Base-by-base conservation (phyloP, 2,888 invertebrate species). In the Cerceris rybyensis region DNA sequence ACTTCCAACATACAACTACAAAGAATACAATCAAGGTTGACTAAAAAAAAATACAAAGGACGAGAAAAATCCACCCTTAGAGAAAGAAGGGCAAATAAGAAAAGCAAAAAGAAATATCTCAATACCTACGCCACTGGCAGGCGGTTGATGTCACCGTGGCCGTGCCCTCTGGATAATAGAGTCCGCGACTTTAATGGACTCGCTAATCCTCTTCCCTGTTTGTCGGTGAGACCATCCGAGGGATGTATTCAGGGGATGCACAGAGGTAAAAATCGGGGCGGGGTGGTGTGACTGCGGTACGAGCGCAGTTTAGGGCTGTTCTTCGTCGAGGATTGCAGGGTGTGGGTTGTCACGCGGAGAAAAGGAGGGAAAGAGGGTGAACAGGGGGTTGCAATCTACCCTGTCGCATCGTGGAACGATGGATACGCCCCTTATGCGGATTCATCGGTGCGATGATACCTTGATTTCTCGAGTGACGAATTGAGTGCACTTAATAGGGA, bases 151-250 rank as follows among this genome's bases (percentile, higher is more conserved):
- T 92, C 92, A 91, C 89, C 88, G 88, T 90, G 87, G 87, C 84
- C 83, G 86, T 88, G 89, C 89, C 89, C 91, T 86, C 83, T 83
- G 90, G 90, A 92, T 92, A 92, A 92, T 92, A 92, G 92, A 92
- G 92, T 91, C 91, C 92, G 92, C 92, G 92, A 92, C 92, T 92
- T 92, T 92, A 92, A 92, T 92, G 92, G 92, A 92, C 92, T 92
- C 90, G 91, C 90, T 92, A 92, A 92, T 92, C 92, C 92, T 92
- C 91, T 92, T 92, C 88, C 86, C 90, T 87, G 91, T 91, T 92
- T 91, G 92, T 85, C 88, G 88, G 88, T 88, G 89, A 89, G 87
- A 86, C 84, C 81, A 83, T 78, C 81, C 77, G 42, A 58, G 59
- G 67, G 52, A 58, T 64, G 76, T 39, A 85, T 83, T 83, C 81